These are phyloP conservation scores for Edolisoma coerulescens DNA, from an alignment of 2,113 vertebrate genomes.

Conservation along the genomic window DNA sequence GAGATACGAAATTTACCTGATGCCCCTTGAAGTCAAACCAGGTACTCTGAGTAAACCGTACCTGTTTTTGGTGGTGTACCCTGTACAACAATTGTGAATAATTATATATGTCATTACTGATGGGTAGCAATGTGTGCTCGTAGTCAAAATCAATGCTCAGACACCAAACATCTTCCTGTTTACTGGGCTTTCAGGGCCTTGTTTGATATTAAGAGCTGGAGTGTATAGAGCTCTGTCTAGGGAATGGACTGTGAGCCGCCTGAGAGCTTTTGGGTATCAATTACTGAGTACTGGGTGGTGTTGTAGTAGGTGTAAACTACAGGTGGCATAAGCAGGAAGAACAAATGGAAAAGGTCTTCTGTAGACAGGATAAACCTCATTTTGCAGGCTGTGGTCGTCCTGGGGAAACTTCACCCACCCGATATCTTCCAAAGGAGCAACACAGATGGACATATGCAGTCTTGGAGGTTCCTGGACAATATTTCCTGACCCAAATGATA, in stretches of 20 bases:
- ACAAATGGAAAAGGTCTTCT: background rate
- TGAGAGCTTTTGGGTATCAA: background rate
- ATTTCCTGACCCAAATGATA: background rate
- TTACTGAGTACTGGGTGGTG: background rate
- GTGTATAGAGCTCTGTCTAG: background rate
- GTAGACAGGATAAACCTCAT: background rate
- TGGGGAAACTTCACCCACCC: background rate
- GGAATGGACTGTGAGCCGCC: background rate
- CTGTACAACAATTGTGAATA: background rate
- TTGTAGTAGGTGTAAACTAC: background rate
- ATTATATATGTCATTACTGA: background rate
- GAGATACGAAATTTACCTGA: background rate
- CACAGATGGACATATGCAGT: background rate
- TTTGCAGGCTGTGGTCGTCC: background rate
- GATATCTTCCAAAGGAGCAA: background rate
- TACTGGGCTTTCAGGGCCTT: background rate
- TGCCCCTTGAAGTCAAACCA: background rate
- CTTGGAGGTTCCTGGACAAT: background rate
- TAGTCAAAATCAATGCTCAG: background rate
- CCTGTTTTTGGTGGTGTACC: background rate
- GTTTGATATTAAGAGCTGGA: background rate
- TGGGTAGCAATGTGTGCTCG: background rate
- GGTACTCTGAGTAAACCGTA: background rate
- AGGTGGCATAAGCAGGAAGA: background rate
- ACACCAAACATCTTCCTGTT: background rate